phyloP scores from a whole-genome alignment of 2,113 vertebrate species.

The Pelmatolapia mariae region DNA sequence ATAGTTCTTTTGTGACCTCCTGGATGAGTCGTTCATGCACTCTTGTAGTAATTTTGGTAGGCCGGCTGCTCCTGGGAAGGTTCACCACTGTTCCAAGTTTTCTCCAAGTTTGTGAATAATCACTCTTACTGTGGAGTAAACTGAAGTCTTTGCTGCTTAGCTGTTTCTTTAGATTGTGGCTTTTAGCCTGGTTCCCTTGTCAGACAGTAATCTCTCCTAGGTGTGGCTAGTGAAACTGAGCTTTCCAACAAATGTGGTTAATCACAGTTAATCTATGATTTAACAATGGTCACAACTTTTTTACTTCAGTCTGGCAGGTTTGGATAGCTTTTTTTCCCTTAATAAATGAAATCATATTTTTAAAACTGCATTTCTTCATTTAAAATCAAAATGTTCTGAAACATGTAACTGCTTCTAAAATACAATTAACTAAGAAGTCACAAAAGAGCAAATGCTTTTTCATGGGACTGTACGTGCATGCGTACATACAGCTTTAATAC shows the following conservation, averaged over 20 bases:
- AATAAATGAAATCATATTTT: neutral
- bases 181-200: neutral
- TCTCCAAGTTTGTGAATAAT: neutral
- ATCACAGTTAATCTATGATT: neutral
- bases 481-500: neutral
- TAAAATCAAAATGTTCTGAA: neutral
- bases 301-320: neutral
- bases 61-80: neutral
- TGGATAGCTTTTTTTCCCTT: neutral
- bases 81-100: neutral
- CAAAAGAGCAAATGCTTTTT: neutral
- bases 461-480: neutral
- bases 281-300: neutral
- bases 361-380: neutral
- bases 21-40: neutral
- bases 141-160: neutral
- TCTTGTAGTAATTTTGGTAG: rapidly evolving
- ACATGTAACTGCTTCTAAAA: neutral
- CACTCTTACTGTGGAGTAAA: neutral
- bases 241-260: neutral
- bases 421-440: neutral
- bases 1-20: neutral
- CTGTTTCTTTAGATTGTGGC: neutral
- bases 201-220: neutral
- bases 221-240: neutral